phyloP scores from a whole-genome alignment of 1,140 invertebrate genomes.

The Cylas formicarius region DNA sequence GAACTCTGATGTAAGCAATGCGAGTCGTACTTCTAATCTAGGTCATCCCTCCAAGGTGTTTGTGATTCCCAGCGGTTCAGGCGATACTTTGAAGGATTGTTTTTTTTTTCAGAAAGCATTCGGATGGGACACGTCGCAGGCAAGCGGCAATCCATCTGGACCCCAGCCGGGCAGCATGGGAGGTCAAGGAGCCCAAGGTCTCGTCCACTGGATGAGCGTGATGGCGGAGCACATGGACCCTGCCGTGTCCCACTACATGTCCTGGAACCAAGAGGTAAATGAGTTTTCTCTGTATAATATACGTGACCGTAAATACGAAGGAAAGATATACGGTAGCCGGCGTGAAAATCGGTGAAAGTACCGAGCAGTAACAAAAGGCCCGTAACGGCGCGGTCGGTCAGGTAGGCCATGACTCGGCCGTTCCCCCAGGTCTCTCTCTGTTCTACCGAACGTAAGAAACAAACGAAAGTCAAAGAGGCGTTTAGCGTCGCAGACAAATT shows the following conservation, averaged over 20 bases:
- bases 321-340: too few relatives aligned
- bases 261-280: conserved; percentile 42
- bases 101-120: conserved; percentile 39
- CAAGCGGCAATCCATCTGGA: conserved; percentile 36
- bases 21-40: too few relatives aligned
- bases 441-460: too few relatives aligned
- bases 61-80: not conserved
- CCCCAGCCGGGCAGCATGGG: conserved; percentile 40
- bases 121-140: conserved; percentile 40
- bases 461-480: too few relatives aligned
- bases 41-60: not conserved
- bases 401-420: too few relatives aligned
- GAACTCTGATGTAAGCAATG: too few relatives aligned
- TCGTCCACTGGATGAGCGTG: conserved; percentile 78
- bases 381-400: too few relatives aligned
- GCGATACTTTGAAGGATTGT: too few relatives aligned
- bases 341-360: too few relatives aligned
- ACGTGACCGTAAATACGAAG: not conserved
- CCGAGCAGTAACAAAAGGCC: too few relatives aligned
- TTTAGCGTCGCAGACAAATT: too few relatives aligned
- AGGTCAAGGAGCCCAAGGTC: conserved; percentile 56
- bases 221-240: conserved; percentile 70
- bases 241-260: conserved; percentile 59
- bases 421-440: too few relatives aligned
- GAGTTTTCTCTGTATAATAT: not conserved